Evolutionary conservation across 2,113 vertebrate genomes (phyloP).

Genomic region (Siniperca chuatsi): DNA sequence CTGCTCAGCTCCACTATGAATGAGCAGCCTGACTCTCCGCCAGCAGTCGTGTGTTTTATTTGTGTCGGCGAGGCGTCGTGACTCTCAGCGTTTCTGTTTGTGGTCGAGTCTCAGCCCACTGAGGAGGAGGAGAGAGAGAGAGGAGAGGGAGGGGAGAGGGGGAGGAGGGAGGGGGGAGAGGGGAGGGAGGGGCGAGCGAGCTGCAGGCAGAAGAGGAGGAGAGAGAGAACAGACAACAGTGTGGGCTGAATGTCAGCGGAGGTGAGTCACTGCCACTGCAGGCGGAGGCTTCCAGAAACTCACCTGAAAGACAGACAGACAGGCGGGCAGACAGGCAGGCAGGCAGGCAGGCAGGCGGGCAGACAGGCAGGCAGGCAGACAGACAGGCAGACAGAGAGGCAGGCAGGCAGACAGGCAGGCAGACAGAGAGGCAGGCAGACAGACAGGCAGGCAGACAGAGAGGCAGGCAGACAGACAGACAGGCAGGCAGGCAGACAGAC

Average conservation of each 20-base stretch:
- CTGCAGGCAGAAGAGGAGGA: not conserved
- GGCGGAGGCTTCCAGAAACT: conserved; percentile 22
- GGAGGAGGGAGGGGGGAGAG: not conserved
- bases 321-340: not conserved
- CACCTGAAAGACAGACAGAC: too few species aligned
- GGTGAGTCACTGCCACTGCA: conserved; percentile 45
- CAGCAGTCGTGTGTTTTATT: conserved; percentile 32
- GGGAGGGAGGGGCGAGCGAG: not conserved
- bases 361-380: too few species aligned
- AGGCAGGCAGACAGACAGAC: too few species aligned
- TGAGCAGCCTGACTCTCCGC: conserved; percentile 30
- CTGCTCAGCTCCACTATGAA: not conserved
- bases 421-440: too few species aligned
- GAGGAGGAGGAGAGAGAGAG: not conserved
- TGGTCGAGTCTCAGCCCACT: conserved; percentile 48
- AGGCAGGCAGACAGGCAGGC: too few species aligned
- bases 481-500: too few species aligned
- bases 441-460: too few species aligned
- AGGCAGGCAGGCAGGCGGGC: too few species aligned
- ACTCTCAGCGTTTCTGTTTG: conserved; percentile 31
- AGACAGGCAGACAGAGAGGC: too few species aligned
- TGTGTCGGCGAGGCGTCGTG: conserved; percentile 61
- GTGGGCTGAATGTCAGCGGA: conserved; percentile 53
- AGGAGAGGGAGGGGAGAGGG: not conserved
- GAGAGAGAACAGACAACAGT: conserved; percentile 22